phyloP scores from a whole-genome alignment of 2,797 vertebrate genomes.

The Catostomus latipinnis region DNA sequence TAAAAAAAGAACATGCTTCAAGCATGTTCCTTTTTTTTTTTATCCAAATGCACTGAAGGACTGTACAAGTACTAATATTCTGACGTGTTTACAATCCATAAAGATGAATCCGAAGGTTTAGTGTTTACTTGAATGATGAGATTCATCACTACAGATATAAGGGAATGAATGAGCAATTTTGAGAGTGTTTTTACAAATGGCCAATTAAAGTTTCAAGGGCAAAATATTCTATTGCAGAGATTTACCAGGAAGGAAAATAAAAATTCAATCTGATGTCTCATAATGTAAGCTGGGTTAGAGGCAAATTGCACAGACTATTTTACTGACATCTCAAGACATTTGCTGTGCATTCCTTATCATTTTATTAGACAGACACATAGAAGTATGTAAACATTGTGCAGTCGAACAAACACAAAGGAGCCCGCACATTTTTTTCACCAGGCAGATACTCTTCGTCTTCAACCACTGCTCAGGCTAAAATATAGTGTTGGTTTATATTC shows the following conservation, averaged over 20 bases:
- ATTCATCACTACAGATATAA: constrained; percentile 19
- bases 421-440: too few relatives aligned
- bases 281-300: not conserved
- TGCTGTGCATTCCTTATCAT: not conserved
- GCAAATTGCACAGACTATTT: not conserved
- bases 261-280: not conserved
- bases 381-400: not conserved
- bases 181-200: not conserved
- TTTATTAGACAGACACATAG: not conserved
- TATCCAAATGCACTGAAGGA: too few relatives aligned
- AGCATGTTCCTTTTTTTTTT: too few relatives aligned
- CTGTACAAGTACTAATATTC: not conserved
- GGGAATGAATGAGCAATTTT: not conserved
- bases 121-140: constrained; percentile 5
- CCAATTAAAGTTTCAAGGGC: not conserved
- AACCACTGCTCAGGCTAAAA: too few relatives aligned
- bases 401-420: not conserved
- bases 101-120: constrained; percentile 5
- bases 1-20: too few relatives aligned
- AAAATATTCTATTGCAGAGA: not conserved
- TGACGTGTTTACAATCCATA: constrained; percentile 20
- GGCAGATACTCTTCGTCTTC: too few relatives aligned
- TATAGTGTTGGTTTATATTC: too few relatives aligned
- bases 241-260: not conserved
- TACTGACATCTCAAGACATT: not conserved